These are phyloP conservation scores for Brachionus plicatilis DNA, from an alignment of 1,140 invertebrate genomes.

Conservation along the genomic window DNA sequence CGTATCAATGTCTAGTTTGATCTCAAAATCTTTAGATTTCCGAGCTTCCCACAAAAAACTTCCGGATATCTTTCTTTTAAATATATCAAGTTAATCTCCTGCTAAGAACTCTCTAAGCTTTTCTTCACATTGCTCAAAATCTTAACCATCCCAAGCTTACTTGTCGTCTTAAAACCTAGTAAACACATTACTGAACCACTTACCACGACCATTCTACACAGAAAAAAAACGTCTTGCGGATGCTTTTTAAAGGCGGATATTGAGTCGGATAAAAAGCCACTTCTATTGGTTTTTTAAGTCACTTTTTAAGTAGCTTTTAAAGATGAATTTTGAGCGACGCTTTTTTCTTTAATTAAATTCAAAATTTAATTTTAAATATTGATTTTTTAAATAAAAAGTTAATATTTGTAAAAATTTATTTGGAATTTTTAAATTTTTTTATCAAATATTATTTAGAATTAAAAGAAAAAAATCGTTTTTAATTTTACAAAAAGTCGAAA, in stretches of 20 bases:
- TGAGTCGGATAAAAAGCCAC: too few species aligned
- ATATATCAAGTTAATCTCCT: neutral
- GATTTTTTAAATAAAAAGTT: neutral
- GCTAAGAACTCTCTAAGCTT: neutral
- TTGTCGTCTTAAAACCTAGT: neutral
- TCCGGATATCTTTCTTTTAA: neutral
- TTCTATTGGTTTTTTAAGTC: neutral
- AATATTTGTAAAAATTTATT: neutral
- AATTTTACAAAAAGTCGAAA: neutral
- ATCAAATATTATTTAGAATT: neutral
- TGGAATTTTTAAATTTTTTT: neutral
- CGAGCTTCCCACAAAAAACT: neutral
- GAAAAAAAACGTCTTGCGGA: too few species aligned
- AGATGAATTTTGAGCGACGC: neutral
- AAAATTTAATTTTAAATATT: neutral
- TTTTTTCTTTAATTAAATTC: neutral
- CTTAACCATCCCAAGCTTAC: neutral
- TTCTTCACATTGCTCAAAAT: neutral
- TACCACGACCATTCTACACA: too few species aligned
- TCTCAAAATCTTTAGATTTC: neutral
- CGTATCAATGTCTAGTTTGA: neutral
- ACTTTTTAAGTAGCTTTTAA: neutral
- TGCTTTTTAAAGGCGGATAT: too few species aligned
- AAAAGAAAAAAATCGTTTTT: neutral
- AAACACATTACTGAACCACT: neutral